Evolutionary conservation across 2,113 vertebrate species (phyloP).

Genomic region (Pagrus major): DNA sequence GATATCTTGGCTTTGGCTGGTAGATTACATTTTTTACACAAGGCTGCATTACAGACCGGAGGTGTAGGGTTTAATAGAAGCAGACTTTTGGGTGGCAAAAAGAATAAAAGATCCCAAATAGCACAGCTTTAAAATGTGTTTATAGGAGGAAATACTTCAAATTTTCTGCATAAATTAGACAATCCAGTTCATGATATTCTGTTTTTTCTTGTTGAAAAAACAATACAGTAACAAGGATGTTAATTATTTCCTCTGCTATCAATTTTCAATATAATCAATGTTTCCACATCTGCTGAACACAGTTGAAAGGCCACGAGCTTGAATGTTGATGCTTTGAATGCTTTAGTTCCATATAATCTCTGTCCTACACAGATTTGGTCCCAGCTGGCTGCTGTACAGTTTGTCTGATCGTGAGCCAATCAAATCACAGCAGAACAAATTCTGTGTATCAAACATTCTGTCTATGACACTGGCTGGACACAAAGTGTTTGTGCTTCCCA

Average conservation of each 20-base stretch:
- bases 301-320: neutral
- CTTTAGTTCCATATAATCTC: conserved; percentile 8
- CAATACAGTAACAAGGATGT: neutral
- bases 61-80: too few relatives aligned
- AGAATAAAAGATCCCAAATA: too few relatives aligned
- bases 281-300: neutral
- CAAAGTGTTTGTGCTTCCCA: conserved; percentile 20
- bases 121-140: too few relatives aligned
- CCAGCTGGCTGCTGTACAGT: conserved; percentile 31
- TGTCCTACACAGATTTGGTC: conserved; percentile 14
- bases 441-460: conserved; percentile 23
- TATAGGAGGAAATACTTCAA: too few relatives aligned
- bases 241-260: neutral
- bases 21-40: too few relatives aligned
- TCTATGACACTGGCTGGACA: conserved; percentile 5
- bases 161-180: neutral
- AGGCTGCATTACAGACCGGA: too few relatives aligned
- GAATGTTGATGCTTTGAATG: neutral
- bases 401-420: conserved; percentile 24
- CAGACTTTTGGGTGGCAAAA: too few relatives aligned
- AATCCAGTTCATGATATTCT: neutral
- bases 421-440: conserved; percentile 24
- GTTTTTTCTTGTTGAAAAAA: too few relatives aligned
- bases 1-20: too few relatives aligned
- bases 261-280: neutral